Evolutionary conservation across 2,797 vertebrate genomes (phyloP), one percentile per base, ranked within the genome.

Genomic region (Melanotaenia nigrans): DNA sequence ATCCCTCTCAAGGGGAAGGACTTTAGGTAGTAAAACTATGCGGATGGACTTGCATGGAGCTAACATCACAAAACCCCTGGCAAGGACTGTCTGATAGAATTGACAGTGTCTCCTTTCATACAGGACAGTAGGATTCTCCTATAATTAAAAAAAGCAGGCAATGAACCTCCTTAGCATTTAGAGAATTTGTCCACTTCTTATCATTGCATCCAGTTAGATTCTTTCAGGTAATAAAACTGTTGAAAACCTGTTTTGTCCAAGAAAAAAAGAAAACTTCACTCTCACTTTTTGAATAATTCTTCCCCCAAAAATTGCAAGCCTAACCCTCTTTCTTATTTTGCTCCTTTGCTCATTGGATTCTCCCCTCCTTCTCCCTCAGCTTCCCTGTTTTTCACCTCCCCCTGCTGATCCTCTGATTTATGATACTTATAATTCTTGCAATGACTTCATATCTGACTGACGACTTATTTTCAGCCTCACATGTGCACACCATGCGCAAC

Each of bases 381-480:
- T 49, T 30, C 38, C 25, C 55, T 49, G 76, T 64, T 60, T 65
- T 61, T 36, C 62, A 28, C 64, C 24, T 71, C 70, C 64, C 70
- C 51, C 54, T 13, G 40, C 79, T 54, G 71, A 81, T 67, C 73
- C 68, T 76, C 68, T 85, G 89, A 89, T 92, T 89, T 92, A 89
- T 73, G 68, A 77, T 70, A 18, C 76, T 82, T 75, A 85, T 89
- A 84, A 85, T 82, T 79, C 68, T 68, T 62, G 40, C 25, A 20
- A 73, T 88, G 85, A 91, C 84, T 78, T 92, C 88, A 90, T 87
- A 85, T 83, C 73, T 88, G 72, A 85, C 72, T 79, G 64, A 71
- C 18, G 42, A 73, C 71, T 80, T 78, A 77, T 87, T 81, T 83
- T 86, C 75, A 86, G 71, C 70, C 83, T 78, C 67, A 36, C 67